Conservation (phyloP, 2,888 invertebrate genomes). For the Amphipoea lucens region DNA sequence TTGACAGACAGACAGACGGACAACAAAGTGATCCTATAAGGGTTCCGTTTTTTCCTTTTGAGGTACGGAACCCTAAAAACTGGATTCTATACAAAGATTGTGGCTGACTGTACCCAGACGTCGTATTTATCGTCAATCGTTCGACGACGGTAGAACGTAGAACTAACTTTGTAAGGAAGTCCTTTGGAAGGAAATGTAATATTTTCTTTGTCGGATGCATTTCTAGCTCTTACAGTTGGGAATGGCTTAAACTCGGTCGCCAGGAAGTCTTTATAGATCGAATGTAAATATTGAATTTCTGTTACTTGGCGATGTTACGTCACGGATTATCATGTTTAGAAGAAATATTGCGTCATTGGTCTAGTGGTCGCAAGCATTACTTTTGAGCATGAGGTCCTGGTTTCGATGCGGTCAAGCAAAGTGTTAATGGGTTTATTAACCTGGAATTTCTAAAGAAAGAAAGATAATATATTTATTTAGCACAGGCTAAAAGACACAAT, state of each 20-base stretch:
- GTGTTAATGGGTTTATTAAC: not conserved
- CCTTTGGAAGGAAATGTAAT: constrained; percentile 50
- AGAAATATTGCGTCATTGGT: not conserved
- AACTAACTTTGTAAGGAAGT: constrained; percentile 51
- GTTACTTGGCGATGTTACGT: not conserved
- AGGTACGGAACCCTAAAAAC: too few relatives aligned
- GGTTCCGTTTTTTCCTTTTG: too few relatives aligned
- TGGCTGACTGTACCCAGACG: constrained; percentile 13
- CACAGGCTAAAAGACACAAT: too few relatives aligned
- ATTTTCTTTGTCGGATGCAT: constrained; percentile 54
- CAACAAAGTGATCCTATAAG: too few relatives aligned
- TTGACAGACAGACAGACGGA: too few relatives aligned
- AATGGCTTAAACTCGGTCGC: constrained; percentile 41
- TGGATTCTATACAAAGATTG: not conserved
- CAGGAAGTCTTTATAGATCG: constrained; percentile 29
- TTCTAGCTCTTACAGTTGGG: constrained; percentile 46
- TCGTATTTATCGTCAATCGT: constrained; percentile 49
- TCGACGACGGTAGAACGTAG: constrained; percentile 4
- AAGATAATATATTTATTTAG: too few relatives aligned
- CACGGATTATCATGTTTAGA: not conserved
- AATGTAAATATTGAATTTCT: constrained; percentile 49
- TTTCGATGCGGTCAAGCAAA: not conserved
- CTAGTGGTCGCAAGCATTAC: not conserved
- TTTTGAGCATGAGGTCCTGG: not conserved
- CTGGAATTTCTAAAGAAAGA: not conserved